These are phyloP conservation scores for Camponotus fellah DNA, from an alignment of 2,888 invertebrate species.

Conservation along the genomic window DNA sequence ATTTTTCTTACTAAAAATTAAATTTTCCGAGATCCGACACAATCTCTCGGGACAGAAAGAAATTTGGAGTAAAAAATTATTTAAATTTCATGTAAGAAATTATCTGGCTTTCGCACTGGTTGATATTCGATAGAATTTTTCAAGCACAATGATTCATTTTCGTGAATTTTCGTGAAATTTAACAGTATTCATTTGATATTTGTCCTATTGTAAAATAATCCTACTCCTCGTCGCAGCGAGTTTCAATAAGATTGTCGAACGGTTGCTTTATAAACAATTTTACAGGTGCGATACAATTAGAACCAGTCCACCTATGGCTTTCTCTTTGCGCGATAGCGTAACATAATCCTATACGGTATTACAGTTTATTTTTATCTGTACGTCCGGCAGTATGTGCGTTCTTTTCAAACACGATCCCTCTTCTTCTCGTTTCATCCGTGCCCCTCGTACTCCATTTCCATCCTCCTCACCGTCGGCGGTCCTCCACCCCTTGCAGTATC, in stretches of 20 bases:
- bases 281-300: neutral
- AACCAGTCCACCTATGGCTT: neutral
- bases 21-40: neutral
- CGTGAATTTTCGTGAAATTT: neutral
- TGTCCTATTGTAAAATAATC: neutral
- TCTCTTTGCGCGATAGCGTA: slow-evolving; percentile 17
- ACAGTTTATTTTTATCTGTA: neutral
- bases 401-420: slow-evolving; percentile 30
- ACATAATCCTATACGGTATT: slow-evolving; percentile 39
- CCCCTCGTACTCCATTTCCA: slow-evolving; percentile 21
- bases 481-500: slow-evolving; percentile 33
- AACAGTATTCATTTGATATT: neutral
- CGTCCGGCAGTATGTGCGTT: neutral
- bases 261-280: neutral
- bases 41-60: no score
- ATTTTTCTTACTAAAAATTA: neutral
- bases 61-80: no score
- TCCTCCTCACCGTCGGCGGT: slow-evolving; percentile 32
- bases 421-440: slow-evolving; percentile 26
- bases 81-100: neutral
- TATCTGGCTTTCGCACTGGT: neutral
- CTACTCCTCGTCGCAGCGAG: neutral
- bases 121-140: slow-evolving; percentile 12
- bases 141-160: neutral
- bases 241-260: neutral